phyloP scores from a whole-genome alignment of 2,797 vertebrate species.

The Lacerta agilis region DNA sequence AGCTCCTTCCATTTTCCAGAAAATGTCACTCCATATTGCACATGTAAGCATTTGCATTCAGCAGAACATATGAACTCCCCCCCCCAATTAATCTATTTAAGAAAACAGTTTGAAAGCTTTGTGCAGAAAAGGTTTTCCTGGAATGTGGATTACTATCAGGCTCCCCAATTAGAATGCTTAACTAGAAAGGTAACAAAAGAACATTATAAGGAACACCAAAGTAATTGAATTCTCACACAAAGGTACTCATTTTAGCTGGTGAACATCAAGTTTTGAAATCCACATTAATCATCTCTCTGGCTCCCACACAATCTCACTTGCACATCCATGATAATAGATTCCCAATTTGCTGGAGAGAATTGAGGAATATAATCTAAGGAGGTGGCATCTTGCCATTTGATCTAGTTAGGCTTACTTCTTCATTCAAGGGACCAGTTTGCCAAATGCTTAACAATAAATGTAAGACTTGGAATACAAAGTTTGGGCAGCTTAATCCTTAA shows the following conservation, averaged over 20 bases:
- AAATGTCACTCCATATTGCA: conserved; percentile 54
- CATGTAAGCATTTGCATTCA: conserved; percentile 58
- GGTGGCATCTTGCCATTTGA: background rate
- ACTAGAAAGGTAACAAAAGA: conserved; percentile 18
- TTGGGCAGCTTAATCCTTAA: background rate
- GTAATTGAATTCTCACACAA: conserved; percentile 48
- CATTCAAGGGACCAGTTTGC: background rate
- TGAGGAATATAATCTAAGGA: background rate
- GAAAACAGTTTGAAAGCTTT: conserved; percentile 24
- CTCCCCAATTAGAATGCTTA: conserved; percentile 18
- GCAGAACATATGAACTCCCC: conserved; percentile 62
- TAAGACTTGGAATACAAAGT: background rate
- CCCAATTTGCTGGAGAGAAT: background rate
- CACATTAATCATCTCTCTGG: conserved; percentile 4
- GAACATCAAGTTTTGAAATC: background rate
- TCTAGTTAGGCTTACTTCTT: background rate
- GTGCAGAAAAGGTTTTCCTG: background rate
- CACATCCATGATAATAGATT: conserved; percentile 2
- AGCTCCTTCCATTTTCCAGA: conserved; percentile 60
- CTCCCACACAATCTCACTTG: background rate
- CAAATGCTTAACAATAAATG: background rate
- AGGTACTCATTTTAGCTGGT: background rate
- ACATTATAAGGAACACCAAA: conserved; percentile 5
- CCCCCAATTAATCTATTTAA: conserved; percentile 62
- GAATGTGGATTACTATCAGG: conserved; percentile 27